Evolutionary conservation across 2,113 vertebrate genomes (phyloP).

Genomic region (Taurulus bubalis): DNA sequence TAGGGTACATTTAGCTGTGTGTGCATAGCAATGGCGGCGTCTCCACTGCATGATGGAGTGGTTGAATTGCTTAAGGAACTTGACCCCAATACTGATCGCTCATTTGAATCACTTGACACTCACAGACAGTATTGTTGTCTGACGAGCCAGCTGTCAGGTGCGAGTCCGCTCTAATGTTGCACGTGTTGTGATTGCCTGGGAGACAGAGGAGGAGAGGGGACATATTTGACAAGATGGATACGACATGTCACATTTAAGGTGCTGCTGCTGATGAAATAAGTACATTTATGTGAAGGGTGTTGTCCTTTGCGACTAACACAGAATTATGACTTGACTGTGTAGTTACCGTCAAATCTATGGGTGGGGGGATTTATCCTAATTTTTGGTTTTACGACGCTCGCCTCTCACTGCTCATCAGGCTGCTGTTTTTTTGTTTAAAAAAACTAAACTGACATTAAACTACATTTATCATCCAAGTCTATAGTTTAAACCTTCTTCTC

Average conservation of each 20-base stretch:
- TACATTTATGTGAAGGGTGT: not conserved
- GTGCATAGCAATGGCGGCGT: constrained; percentile 89
- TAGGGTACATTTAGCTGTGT: constrained; percentile 85
- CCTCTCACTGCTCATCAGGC: not conserved
- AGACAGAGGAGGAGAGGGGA: constrained; percentile 12
- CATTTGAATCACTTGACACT: not conserved
- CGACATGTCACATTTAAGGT: not conserved
- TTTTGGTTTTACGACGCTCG: too few species aligned
- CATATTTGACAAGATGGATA: not conserved
- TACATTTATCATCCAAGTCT: too few species aligned
- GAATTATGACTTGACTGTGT: not conserved
- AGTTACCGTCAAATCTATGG: not conserved
- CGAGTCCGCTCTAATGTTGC: not conserved
- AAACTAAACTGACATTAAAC: too few species aligned
- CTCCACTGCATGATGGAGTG: constrained; percentile 89
- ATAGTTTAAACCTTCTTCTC: not conserved
- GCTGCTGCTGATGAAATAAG: not conserved
- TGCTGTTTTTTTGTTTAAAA: not conserved
- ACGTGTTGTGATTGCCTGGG: constrained; percentile 23
- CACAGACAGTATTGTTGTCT: not conserved
- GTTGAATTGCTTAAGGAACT: too few species aligned
- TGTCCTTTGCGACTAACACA: not conserved
- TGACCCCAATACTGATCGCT: not conserved
- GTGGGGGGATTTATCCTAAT: accelerated
- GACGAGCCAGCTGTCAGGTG: not conserved